Conservation (phyloP, 1,140 invertebrate genomes). For the Papilio aristodemus region DNA sequence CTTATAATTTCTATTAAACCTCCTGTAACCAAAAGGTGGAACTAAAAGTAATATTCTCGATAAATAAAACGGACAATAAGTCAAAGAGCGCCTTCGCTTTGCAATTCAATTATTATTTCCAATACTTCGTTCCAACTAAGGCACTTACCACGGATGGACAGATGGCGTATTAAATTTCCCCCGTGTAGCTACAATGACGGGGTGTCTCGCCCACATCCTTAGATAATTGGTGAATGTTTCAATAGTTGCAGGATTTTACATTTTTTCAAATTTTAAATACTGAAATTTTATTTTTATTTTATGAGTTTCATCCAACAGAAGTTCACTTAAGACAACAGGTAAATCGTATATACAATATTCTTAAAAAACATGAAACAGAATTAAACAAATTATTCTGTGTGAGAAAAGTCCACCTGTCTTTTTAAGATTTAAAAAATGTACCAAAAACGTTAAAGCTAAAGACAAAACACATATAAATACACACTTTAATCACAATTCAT, state of each 20-base stretch:
- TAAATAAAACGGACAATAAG: conserved; percentile 44
- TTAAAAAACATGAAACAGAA: no score
- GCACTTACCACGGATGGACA: conserved; percentile 47
- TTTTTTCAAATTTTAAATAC: not conserved
- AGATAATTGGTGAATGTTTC: conserved; percentile 11
- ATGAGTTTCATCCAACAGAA: no score
- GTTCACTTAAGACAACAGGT: no score
- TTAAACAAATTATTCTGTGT: no score
- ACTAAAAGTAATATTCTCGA: conserved; percentile 26
- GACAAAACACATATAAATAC: no score
- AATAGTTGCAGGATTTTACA: conserved; percentile 7
- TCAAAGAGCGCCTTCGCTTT: conserved; percentile 39
- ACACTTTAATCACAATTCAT: no score
- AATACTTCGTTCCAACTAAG: conserved; percentile 52
- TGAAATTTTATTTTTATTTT: no score
- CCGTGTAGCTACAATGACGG: conserved; percentile 38
- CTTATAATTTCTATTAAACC: no score
- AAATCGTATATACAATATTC: no score
- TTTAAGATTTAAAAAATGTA: no score
- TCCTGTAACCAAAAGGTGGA: not conserved
- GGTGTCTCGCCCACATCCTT: conserved; percentile 30
- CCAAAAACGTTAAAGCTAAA: no score
- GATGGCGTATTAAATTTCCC: conserved; percentile 53
- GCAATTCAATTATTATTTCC: conserved; percentile 57
- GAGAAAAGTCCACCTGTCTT: no score